phyloP scores from a whole-genome alignment of 1,140 invertebrate genomes.

The Dinoponera quadriceps region DNA sequence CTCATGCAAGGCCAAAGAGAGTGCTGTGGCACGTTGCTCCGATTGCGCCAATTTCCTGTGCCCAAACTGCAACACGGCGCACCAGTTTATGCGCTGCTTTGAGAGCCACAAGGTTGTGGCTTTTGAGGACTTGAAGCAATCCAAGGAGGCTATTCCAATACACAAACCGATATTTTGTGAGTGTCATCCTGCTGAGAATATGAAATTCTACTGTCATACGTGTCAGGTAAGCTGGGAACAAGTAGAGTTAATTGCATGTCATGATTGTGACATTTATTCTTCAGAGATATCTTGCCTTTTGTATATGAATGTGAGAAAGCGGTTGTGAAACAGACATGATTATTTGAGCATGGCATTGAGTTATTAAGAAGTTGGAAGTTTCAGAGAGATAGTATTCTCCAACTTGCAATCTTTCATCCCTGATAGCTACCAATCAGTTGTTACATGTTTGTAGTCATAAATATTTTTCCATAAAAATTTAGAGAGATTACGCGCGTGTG shows the following conservation, averaged over 20 bases:
- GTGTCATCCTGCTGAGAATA: constrained; percentile 91
- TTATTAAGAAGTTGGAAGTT: too few relatives aligned
- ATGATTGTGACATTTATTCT: neutral
- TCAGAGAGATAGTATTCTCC: too few relatives aligned
- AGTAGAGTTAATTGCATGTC: neutral
- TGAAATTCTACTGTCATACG: constrained; percentile 93
- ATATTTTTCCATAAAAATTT: too few relatives aligned
- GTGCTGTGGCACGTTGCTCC: constrained; percentile 95
- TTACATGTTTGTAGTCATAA: too few relatives aligned
- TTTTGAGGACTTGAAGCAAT: constrained; percentile 94
- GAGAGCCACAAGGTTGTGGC: constrained; percentile 95
- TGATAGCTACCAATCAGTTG: too few relatives aligned
- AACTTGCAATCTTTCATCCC: too few relatives aligned
- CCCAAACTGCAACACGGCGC: constrained; percentile 96
- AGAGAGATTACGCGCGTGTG: neutral
- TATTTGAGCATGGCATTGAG: too few relatives aligned
- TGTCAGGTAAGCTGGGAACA: constrained; percentile 88
- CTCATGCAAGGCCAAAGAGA: constrained; percentile 95
- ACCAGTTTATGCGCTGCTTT: constrained; percentile 97
- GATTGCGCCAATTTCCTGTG: constrained; percentile 98
- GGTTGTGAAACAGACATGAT: too few relatives aligned
- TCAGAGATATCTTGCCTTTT: neutral
- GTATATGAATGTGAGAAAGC: neutral
- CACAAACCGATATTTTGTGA: constrained; percentile 94
- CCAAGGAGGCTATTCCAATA: constrained; percentile 90